Evolutionary conservation across 2,113 vertebrate genomes (phyloP), one percentile per base, ranked within the genome.

Genomic region (Trematocara unimaculatum): DNA sequence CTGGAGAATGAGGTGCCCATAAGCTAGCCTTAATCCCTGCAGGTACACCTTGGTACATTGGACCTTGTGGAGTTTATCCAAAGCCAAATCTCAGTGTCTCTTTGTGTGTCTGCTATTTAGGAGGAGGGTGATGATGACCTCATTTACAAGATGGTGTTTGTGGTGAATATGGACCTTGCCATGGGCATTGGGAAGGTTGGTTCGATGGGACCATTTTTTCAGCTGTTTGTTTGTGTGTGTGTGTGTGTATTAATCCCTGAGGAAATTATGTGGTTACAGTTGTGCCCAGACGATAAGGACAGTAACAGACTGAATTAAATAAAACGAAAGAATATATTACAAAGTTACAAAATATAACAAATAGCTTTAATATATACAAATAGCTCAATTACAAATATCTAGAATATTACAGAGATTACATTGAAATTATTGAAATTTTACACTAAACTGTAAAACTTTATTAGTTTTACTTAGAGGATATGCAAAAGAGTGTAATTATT

Each of bases 141-240:
- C 29, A 94, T 93, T 91, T 96, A 95, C 89, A 97, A 97, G 92
- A 97, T 97, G 97, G 97, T 97, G 89, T 97, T 97, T 91, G 97
- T 97, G 77, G 96, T 97, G 62, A 97, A 97, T 89, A 97, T 96
- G 96, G 97, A 97, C 82, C 96, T 97, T 18, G 95, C 95, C 53
- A 97, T 97, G 97, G 97, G 97, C 4, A 93, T 96, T 18, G 97
- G 97, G 84, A 97, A 97, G 96, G 97, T 97, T 81, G 56, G 83
- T 88, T 3, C 6, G 23, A 3, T 13, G 12, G 20, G 58, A 33
- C 14, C 18, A 33, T 1, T 86, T 5, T 23, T 38, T 67, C 42
- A 7, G 15, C 6, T 72, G 14, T 9, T 0, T 17, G 3, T 29
- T 3, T 58, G n/a, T 53, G 49, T 53, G 8, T n/a, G 47, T 51